Evolutionary conservation across 2,888 invertebrate species (phyloP).

Genomic region (Mesoligia furuncula): DNA sequence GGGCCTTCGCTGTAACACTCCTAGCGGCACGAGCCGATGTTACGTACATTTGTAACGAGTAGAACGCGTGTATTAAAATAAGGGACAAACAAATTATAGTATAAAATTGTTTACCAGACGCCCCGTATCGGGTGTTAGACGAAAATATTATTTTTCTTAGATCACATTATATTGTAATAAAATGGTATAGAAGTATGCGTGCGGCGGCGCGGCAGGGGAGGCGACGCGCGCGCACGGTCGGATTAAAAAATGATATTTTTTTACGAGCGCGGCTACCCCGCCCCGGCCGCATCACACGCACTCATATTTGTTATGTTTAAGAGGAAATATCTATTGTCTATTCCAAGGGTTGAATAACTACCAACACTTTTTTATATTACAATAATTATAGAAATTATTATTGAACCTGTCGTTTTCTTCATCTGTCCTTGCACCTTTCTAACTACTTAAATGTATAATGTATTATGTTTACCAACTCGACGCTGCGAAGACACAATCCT

Average conservation of each 20-base stretch:
- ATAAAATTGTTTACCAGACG: conserved; percentile 89
- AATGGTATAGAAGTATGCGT: conserved; percentile 84
- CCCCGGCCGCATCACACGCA: conserved; percentile 65
- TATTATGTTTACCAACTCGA: neutral
- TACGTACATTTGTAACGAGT: conserved; percentile 78
- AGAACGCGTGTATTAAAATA: conserved; percentile 83
- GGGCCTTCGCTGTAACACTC: conserved; percentile 75
- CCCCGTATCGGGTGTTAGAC: conserved; percentile 85
- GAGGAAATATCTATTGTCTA: conserved; percentile 91
- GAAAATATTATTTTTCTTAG: conserved; percentile 91
- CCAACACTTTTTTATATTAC: conserved; percentile 91
- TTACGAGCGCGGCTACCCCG: conserved; percentile 79
- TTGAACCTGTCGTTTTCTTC: conserved; percentile 83
- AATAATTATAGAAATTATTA: conserved; percentile 91
- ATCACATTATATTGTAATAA: conserved; percentile 90
- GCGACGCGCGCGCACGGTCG: conserved; percentile 70
- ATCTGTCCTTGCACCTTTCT: neutral
- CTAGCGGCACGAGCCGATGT: conserved; percentile 70
- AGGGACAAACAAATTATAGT: conserved; percentile 89
- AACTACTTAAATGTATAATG: neutral
- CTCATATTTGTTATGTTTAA: conserved; percentile 90
- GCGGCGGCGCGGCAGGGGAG: conserved; percentile 62
- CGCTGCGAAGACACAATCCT: neutral
- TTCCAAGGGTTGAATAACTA: conserved; percentile 89
- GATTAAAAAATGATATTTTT: conserved; percentile 86